Percentiles rank a stretch among this genome's conserved stretches.
phyloP scores from a whole-genome alignment of 2,888 invertebrate species.

The Encarsia formosa region DNA sequence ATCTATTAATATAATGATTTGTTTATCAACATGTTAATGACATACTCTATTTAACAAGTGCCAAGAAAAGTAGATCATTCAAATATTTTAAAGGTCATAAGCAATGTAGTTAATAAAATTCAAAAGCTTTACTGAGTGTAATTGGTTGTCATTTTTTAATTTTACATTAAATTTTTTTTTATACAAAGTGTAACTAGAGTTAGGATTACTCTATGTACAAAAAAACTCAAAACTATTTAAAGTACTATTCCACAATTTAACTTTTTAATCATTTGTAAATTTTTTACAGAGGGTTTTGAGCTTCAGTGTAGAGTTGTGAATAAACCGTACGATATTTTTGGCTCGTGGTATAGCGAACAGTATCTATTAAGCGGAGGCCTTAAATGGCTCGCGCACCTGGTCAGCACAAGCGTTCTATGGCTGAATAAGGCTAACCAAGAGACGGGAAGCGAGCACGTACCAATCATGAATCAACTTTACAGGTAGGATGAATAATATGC shows the following conservation, averaged over 20 bases:
- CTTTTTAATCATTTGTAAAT: neutral
- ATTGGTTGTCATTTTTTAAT: neutral
- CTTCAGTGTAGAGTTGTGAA: slow-evolving; percentile 72
- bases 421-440: slow-evolving; percentile 80
- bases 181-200: too few species aligned
- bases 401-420: slow-evolving; percentile 72
- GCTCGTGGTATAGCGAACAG: slow-evolving; percentile 82
- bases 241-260: neutral
- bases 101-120: too few species aligned
- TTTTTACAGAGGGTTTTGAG: slow-evolving; percentile 60
- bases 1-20: slow-evolving; percentile 15
- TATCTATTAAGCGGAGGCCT: slow-evolving; percentile 77
- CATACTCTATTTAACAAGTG: slow-evolving; percentile 23
- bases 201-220: too few species aligned
- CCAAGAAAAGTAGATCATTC: slow-evolving; percentile 36
- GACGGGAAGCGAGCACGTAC: slow-evolving; percentile 71
- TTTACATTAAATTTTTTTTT: neutral
- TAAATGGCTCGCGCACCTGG: slow-evolving; percentile 73
- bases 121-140: neutral
- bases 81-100: too few species aligned
- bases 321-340: slow-evolving; percentile 83
- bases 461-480: slow-evolving; percentile 69
- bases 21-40: slow-evolving; percentile 13
- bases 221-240: too few species aligned
- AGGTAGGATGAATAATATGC: slow-evolving; percentile 35